A percentile compares a stretch with the other conserved stretches of the same genome.
Evolutionary conservation across 2,113 vertebrate species (phyloP).

Genomic region (Terrapene triunguis): DNA sequence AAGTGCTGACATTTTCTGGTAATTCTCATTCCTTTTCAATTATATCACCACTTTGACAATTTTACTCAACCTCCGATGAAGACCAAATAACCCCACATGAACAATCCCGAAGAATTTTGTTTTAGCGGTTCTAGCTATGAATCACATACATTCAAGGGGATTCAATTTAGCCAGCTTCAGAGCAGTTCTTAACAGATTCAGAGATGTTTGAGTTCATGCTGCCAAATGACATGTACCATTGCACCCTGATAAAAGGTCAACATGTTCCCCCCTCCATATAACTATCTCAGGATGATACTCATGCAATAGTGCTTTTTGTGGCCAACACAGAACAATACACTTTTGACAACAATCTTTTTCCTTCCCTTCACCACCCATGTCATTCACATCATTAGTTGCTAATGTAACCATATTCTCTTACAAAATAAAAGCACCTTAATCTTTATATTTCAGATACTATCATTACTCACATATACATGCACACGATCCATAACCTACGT

Average conservation of each 20-base stretch:
- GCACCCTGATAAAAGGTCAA: not conserved
- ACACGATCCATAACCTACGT: accelerated
- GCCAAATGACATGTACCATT: not conserved
- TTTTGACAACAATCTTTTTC: not conserved
- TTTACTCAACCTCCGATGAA: slow-evolving; percentile 8
- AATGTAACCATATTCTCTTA: not conserved
- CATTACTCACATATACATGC: not conserved
- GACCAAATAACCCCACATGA: not conserved
- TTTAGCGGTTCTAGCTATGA: not conserved
- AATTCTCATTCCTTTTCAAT: slow-evolving; percentile 35
- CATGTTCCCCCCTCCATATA: not conserved
- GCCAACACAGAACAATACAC: not conserved
- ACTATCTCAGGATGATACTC: not conserved
- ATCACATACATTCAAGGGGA: not conserved
- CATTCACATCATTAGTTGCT: not conserved
- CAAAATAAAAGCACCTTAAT: not conserved
- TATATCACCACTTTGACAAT: slow-evolving; percentile 23
- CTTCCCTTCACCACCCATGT: not conserved
- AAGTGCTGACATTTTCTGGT: slow-evolving; percentile 21
- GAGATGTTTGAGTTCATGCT: not conserved
- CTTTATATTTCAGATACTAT: not conserved
- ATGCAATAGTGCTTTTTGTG: not conserved
- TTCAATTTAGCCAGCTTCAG: not conserved
- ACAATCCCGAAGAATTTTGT: not conserved
- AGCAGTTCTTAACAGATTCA: not conserved